These are phyloP conservation scores for Argyra leucocephala DNA, from an alignment of 2,888 invertebrate genomes.

Conservation along the genomic window DNA sequence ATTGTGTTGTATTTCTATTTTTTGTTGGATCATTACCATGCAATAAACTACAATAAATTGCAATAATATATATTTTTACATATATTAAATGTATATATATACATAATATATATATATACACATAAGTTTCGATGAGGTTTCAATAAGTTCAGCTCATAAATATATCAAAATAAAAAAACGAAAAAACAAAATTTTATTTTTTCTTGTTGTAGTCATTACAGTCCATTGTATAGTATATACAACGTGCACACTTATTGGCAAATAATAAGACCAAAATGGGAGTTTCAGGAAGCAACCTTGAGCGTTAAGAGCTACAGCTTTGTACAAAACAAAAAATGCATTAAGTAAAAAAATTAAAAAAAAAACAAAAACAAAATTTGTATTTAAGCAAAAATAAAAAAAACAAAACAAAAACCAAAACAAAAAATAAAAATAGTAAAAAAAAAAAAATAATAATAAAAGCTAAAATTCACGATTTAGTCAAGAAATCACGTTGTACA, in stretches of 20 bases:
- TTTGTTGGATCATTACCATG: too few relatives aligned
- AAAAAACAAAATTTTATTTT: neutral
- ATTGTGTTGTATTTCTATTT: too few relatives aligned
- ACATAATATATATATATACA: too few relatives aligned
- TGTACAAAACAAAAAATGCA: neutral
- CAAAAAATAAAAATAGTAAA: neutral
- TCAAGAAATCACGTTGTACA: conserved; percentile 10
- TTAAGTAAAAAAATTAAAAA: neutral
- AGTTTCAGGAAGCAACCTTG: conserved; percentile 21
- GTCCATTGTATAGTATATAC: neutral
- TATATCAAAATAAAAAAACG: neutral
- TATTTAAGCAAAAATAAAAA: neutral
- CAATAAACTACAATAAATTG: too few relatives aligned
- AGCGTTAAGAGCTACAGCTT: conserved; percentile 2
- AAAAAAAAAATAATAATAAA: neutral
- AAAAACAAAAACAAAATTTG: neutral
- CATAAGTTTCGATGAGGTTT: neutral
- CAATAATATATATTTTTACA: too few relatives aligned
- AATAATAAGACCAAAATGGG: conserved; percentile 19
- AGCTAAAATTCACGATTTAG: conserved; percentile 9
- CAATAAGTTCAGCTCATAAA: conserved; percentile 2
- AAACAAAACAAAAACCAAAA: neutral
- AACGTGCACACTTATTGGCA: neutral
- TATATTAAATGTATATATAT: too few relatives aligned
- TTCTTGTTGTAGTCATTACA: neutral